These are phyloP conservation scores for Dallia pectoralis DNA, from an alignment of 2,797 vertebrate species.

Conservation along the genomic window DNA sequence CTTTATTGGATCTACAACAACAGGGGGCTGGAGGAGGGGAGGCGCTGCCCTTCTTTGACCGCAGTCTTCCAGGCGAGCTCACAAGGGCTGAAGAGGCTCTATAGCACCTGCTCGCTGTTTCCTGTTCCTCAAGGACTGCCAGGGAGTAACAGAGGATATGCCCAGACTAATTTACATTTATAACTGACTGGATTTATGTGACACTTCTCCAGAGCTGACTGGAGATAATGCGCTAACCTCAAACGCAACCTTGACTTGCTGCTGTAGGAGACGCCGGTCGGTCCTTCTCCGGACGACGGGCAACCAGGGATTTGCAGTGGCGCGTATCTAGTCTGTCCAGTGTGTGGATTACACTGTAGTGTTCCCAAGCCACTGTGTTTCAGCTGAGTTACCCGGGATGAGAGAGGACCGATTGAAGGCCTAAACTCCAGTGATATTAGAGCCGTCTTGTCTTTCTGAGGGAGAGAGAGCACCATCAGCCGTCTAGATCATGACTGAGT, in stretches of 20 bases:
- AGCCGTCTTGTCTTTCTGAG: slow-evolving; percentile 37
- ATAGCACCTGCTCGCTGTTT: background rate
- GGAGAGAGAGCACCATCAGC: slow-evolving; percentile 44
- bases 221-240: too few relatives aligned
- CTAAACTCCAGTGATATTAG: slow-evolving; percentile 42
- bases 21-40: background rate
- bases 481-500: slow-evolving; percentile 76
- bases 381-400: background rate
- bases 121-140: background rate
- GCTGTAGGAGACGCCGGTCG: background rate
- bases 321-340: background rate
- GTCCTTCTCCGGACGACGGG: background rate
- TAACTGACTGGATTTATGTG: background rate
- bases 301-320: background rate
- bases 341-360: background rate
- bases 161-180: background rate
- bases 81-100: background rate
- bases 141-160: background rate
- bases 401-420: background rate
- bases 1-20: slow-evolving; percentile 1
- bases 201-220: background rate
- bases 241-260: background rate
- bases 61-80: background rate
- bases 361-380: background rate
- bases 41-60: background rate